Percentiles rank a stretch among this genome's conserved stretches.
phyloP scores from a whole-genome alignment of 2,113 vertebrate genomes.

The Salvator merianae region DNA sequence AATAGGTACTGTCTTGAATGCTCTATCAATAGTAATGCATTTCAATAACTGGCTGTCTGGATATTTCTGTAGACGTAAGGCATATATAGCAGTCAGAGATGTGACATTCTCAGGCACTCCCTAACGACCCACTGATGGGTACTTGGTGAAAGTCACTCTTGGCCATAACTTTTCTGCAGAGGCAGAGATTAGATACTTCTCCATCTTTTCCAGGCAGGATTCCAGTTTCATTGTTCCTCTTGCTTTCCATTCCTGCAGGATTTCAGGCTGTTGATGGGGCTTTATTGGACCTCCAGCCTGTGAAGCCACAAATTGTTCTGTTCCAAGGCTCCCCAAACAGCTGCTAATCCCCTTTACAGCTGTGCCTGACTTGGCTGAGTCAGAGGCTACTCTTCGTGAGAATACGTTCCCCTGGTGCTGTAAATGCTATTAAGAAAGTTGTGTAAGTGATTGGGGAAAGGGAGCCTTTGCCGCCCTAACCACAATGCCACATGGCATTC shows the following conservation, averaged over 20 bases:
- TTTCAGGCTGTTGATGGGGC: accelerated
- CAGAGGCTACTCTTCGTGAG: constrained; percentile 16
- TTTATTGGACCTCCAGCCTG: neutral
- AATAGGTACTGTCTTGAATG: neutral
- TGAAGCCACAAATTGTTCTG: neutral
- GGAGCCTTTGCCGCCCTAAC: constrained; percentile 22
- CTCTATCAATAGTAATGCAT: constrained; percentile 55
- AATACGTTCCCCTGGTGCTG: neutral
- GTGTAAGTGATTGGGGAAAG: neutral
- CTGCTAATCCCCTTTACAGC: neutral
- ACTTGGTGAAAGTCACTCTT: accelerated
- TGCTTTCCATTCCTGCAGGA: accelerated
- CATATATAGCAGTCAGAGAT: accelerated
- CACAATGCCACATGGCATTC: constrained; percentile 41
- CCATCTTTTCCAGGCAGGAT: neutral
- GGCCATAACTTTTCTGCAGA: neutral
- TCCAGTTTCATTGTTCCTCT: neutral
- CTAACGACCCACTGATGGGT: accelerated
- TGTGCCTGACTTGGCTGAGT: neutral
- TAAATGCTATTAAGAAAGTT: neutral
- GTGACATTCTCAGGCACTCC: accelerated
- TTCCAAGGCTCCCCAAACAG: neutral
- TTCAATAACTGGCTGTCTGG: constrained; percentile 38
- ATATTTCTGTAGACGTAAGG: neutral
- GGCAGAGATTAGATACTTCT: neutral